These are phyloP conservation scores for Drosophila baimaii DNA, from an alignment of 1,140 invertebrate genomes.

Conservation along the genomic window DNA sequence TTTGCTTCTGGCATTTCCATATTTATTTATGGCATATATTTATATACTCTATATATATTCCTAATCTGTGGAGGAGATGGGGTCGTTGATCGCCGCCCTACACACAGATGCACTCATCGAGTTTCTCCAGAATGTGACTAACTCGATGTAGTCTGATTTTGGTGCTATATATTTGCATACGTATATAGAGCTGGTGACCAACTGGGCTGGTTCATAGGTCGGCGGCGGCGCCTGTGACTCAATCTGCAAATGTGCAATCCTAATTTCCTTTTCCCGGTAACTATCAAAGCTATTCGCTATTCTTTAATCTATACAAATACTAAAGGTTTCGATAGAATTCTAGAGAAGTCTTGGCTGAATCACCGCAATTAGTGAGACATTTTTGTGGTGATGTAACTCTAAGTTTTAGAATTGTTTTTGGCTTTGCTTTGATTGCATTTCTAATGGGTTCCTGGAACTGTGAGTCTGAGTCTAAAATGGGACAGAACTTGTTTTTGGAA, in stretches of 20 bases:
- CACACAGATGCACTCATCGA: conserved; percentile 31
- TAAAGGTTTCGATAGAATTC: conserved; percentile 12
- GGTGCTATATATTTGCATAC: conserved; percentile 13
- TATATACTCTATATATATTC: conserved; percentile 1
- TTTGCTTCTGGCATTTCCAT: conserved; percentile 25
- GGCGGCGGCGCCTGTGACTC: conserved; percentile 27
- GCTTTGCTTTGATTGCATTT: not conserved
- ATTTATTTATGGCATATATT: conserved; percentile 19
- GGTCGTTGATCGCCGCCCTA: conserved; percentile 34
- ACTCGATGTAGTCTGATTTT: no score
- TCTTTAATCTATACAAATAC: conserved; percentile 25
- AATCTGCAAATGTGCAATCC: conserved; percentile 32
- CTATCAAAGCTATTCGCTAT: conserved; percentile 17
- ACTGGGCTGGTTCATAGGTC: conserved; percentile 38
- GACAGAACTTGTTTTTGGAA: not conserved
- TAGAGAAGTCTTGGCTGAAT: conserved; percentile 16
- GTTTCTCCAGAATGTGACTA: conserved; percentile 30
- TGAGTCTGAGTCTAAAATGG: no score
- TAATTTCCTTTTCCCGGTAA: conserved; percentile 35
- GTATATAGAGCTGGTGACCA: conserved; percentile 2
- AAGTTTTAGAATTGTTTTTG: not conserved
- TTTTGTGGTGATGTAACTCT: conserved; percentile 1
- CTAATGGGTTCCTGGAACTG: not conserved
- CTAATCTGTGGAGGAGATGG: conserved; percentile 27
- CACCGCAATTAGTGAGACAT: conserved; percentile 13